Base-by-base conservation (phyloP, 1,140 invertebrate genomes). In the Musca domestica region DNA sequence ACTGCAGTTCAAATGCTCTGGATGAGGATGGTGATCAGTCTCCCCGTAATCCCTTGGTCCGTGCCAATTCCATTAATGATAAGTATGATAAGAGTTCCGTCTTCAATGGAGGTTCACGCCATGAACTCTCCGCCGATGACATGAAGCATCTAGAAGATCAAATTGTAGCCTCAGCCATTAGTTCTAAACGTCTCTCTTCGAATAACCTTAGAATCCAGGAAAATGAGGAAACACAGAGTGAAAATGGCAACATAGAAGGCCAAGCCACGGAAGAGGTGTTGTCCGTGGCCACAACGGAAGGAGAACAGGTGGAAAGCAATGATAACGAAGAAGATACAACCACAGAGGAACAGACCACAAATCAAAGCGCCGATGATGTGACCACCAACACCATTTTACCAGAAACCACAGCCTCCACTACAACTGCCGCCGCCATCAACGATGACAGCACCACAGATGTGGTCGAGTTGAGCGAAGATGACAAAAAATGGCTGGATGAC, bases 401-500 rank as follows among this genome's bases (percentile, higher is more conserved):
- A 41, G 34, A 41, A 7, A 41, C 34, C 12, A 41, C 34, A 5
- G 12, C 5, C 34, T 10, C 34, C 34, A 41, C 5, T 12, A 41
- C 34, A 10, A 5, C 10, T 12, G 5, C 34, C 10, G 25, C 30
- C 20, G 9, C 14, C 23, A 46, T 17, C 71, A 41, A 61, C 56
- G 47, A 64, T 61, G 49, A 68, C 71, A 25, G 56, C 65, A 10
- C 34, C 58, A 20, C 68, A 61, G 25, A 14, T 73, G 66, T 73
- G 64, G 71, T 71, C 19, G 78, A 80, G 70, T 72, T 80, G 30
- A 80, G 73, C 61, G 78, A 76, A 71, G 78, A 77, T 72, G 78
- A 80, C 70, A 78, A 78, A 68, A 78, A 76, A 23, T 80, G 77
- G 78, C 70, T 80, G 64, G 76, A 80, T 69, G 78, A 78, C 71